Base-by-base conservation (phyloP, 2,888 invertebrate genomes). In the Hedychridium roseum region DNA sequence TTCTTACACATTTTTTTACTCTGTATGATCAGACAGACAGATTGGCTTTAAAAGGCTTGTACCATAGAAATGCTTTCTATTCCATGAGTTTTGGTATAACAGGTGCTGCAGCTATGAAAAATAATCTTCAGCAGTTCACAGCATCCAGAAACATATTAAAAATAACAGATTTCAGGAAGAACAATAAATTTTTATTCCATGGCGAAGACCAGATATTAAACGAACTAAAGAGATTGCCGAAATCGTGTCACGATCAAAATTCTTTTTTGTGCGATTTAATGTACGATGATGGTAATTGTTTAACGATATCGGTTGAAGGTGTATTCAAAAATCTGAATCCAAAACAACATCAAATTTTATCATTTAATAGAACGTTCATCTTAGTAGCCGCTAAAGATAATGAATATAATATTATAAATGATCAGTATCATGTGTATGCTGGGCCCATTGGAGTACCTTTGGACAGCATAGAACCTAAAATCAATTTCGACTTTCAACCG, bases 1-100 rank as follows among this genome's bases (percentile, higher is more conserved):
- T 90, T 70, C 71, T 90, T 2, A 83, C 85, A 44, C 83, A 87
- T 50, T 88, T 84, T 77, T 90, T 88, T 66, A 82, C 82, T 0
- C 72, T 88, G 1, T 84, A 88, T 51, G 91, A 91, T 67, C 77
- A 81, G 1, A 81, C 80, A 0, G 84, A 87, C 42, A 80, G 89
- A 17, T 68, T 68, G 0, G 50, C 75, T 0, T 71, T 91, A 7
- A 69, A 81, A 9, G 82, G 83, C 1, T 73, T 91, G 46, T 92
- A 91, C 66, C 82, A 86, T 42, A 81, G 83, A 17, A 73, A 85
- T 21, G 88, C 90, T 0, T 66, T 84, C 11, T 82, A 88, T 68
- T 88, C 88, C 0, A 60, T 88, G 48, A 85, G 85, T 15, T 57
- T 73, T 2, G 66, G 67, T 11, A 62, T 63, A 1, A 32, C 64